Evolutionary conservation across 2,113 vertebrate species (phyloP).

Genomic region (Alces alces): DNA sequence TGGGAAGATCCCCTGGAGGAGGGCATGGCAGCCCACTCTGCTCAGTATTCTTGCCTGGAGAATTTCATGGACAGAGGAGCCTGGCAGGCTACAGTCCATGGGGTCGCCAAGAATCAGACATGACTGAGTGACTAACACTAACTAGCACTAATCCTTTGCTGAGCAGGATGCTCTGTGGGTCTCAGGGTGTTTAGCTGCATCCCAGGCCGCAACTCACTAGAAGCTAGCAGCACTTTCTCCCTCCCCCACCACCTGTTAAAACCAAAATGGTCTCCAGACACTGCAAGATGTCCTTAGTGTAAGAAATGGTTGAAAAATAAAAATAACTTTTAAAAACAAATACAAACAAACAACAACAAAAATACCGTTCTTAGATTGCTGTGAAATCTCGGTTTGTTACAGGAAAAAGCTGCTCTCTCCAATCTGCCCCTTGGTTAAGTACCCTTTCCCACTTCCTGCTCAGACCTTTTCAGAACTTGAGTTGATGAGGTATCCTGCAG

Average conservation of each 20-base stretch:
- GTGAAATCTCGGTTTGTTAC: background rate
- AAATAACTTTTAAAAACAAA: slow-evolving; percentile 5
- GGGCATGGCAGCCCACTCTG: background rate
- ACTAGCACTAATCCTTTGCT: background rate
- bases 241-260: background rate
- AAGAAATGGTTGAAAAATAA: background rate
- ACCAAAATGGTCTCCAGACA: background rate
- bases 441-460: background rate
- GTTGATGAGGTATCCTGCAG: background rate
- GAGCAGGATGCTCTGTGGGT: background rate
- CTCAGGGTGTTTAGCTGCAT: background rate
- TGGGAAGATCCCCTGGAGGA: background rate
- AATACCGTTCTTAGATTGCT: background rate
- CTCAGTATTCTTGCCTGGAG: background rate
- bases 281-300: background rate
- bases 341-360: background rate
- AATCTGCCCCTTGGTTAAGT: background rate
- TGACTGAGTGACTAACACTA: background rate
- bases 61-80: background rate
- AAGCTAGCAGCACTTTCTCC: background rate
- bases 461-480: background rate
- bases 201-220: rapidly evolving
- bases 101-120: background rate
- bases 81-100: background rate
- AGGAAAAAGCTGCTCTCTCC: background rate